Evolutionary conservation across 2,888 invertebrate species (phyloP), one percentile per base, ranked within the genome.

Genomic region (Pterostichus niger): DNA sequence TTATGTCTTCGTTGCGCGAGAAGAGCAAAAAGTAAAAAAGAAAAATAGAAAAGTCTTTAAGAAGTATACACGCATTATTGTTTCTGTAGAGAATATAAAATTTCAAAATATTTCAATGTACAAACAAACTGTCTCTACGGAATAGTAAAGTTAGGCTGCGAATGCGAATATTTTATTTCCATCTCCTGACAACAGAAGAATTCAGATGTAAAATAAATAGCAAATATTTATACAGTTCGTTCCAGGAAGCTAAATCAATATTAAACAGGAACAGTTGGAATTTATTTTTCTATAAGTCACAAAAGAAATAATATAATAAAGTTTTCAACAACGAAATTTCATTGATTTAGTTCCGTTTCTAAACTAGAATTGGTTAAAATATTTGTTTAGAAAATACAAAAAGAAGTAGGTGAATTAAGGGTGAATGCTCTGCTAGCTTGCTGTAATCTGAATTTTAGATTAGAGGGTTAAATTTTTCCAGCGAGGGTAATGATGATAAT

Each of bases 201-300:
- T 81, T 81, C 73, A 81, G 56, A 81, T 81, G 73, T 71, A 73
- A 81, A 73, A 46, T 81, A 81, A 81, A 81, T 73, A 81, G 81
- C 73, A 71, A 81, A 71, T 73, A 81, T 81, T 81, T 81, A 68
- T 56, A 44, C 73, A 81, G 73, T 73, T 81, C 17, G 15, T 71
- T 44, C 40, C 81, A 56, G 10, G 44, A 73, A 54, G 59, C 49
- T 81, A 73, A 81, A 81, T 81, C 81, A 81, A 81, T 73, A 79
- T 64, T 64, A 79, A 46, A 44, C 79, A 68, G 79, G 33, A 64
- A 79, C 61, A 59, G 17, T 33, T 56, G 15, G 44, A 46, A 44
- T 73, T 52, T 73, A 81, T 81, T 73, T 81, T 59, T 56, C 17
- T 52, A 56, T 54, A 81, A 81, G 24, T 64, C 64, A 59, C 56